Evolutionary conservation across 2,797 vertebrate genomes (phyloP), one percentile per base, ranked within the genome.

Genomic region (Poecilia picta): DNA sequence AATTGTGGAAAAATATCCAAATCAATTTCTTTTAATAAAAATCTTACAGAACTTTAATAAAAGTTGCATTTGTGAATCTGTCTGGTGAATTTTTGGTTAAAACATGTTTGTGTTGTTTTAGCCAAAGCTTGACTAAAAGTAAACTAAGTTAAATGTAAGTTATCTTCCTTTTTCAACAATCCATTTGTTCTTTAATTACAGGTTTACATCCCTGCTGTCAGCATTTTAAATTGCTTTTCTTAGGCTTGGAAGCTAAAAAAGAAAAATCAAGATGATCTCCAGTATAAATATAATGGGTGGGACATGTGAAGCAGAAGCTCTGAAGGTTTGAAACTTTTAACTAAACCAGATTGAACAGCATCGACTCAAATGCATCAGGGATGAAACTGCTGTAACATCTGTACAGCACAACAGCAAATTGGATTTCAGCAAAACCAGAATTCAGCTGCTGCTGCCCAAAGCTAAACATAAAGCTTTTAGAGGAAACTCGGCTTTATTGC

Each of bases 401-500:
- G 28, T 18, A 43, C 64, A 78, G 43, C 45, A 57, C 47, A 53
- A 46, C 8, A 18, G 20, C 25, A 13, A 59, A 73, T 41, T 82
- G 10, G 49, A 51, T 78, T 79, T 72, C 0, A 75, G 20, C 41
- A 45, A 73, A 5, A 57, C 12, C 39, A 73, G 68, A 36, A 45
- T 33, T 41, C 10, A 23, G 1, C 59, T 36, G 11, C 20, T n/a
- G 10, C 43, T 31, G 23, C 71, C 23, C 46, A 49, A 13, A 68
- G 33, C 72, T 45, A 41, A 71, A 39, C 85, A 33, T 16, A 28
- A 5, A 73, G 70, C 15, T 47, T 28, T 47, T 18, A 72, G 6
- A 47, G 20, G 5, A 33, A 33, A 6, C 76, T 46, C 4, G 0
- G 1, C 79, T 74, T 62, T 81, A 88, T 84, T 81, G 74, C 72